Conservation (phyloP, 2,113 vertebrate species). For the Cephalopterus ornatus region DNA sequence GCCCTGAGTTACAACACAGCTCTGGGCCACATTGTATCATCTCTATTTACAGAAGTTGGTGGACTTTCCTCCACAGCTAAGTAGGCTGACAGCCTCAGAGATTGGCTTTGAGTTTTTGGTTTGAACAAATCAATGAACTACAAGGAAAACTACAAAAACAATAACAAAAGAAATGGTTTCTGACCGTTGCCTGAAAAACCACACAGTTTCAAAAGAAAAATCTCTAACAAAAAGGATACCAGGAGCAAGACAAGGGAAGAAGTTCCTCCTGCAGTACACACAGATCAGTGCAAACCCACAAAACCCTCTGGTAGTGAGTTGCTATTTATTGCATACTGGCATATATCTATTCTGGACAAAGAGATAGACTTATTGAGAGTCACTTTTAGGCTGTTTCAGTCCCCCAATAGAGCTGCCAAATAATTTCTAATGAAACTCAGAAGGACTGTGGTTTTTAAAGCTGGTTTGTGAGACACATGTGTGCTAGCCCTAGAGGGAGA, state of each 20-base stretch:
- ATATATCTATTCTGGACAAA: background rate
- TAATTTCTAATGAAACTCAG: background rate
- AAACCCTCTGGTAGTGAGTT: accelerated
- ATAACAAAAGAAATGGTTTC: slow-evolving; percentile 3
- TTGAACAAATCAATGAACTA: slow-evolving; percentile 33
- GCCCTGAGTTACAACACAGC: background rate
- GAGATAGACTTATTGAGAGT: background rate
- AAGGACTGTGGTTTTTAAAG: background rate
- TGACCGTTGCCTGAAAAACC: background rate
- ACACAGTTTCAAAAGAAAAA: background rate
- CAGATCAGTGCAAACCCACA: background rate
- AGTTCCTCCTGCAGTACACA: background rate
- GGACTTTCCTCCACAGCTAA: slow-evolving; percentile 45
- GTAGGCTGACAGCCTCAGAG: background rate
- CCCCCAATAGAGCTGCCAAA: background rate
- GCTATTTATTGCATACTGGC: background rate
- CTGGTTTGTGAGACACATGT: background rate
- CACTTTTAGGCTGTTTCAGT: background rate
- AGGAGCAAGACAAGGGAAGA: background rate
- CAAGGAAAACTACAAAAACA: slow-evolving; percentile 39
- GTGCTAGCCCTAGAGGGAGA: background rate
- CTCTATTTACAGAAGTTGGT: slow-evolving; percentile 25
- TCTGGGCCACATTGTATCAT: background rate
- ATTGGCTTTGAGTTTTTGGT: slow-evolving; percentile 32
- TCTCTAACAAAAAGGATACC: background rate